Evolutionary conservation across 2,888 invertebrate genomes (phyloP), one percentile per base, ranked within the genome.

Genomic region (Drosophila ezoana): DNA sequence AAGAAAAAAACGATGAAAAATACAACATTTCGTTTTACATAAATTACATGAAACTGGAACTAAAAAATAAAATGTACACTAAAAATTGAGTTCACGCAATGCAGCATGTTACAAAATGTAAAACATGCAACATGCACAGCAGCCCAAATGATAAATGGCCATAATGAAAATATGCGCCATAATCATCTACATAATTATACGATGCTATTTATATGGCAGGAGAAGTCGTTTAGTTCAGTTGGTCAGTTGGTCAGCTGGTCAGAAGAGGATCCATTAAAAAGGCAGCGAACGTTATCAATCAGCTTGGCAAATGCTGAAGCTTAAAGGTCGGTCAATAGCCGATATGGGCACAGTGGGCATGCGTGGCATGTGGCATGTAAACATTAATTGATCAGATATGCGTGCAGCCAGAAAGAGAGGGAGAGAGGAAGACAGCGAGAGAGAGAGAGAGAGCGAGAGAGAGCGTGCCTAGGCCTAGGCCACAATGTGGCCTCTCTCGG

Each of bases 351-450:
- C 14, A 13, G 28, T 45, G 28, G 47, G 65, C 40, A 54, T 64
- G 59, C 23, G 45, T 43, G 57, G 62, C 75, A 74, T 68, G 74
- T 60, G 65, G 70, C 70, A 64, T 81, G 86, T 81, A 67, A 81
- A 72, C 79, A 80, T 73, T 83, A 86, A 86, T 86, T 86, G 81
- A 83, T 86, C 86, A 80, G 83, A 76, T 81, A 81, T 72, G 69
- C 79, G 68, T 71, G 72, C 43, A 11, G 32, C 33, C 16, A 32
- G 35, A 32, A 40, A 44, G 48, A 23, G 49, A 47, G 35, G 20
- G 61, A 52, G 13, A 14, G 47, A 14, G 14, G n/a, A n/a, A n/a
- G 2, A 18, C 18, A 37, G 44, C 35, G 37, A 38, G 32, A 10
- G 59, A 51, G 20, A 14, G 43, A n/a, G 37, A 13, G 40, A 51